phyloP scores from a whole-genome alignment of 2,113 vertebrate species.

The Lanius collurio region DNA sequence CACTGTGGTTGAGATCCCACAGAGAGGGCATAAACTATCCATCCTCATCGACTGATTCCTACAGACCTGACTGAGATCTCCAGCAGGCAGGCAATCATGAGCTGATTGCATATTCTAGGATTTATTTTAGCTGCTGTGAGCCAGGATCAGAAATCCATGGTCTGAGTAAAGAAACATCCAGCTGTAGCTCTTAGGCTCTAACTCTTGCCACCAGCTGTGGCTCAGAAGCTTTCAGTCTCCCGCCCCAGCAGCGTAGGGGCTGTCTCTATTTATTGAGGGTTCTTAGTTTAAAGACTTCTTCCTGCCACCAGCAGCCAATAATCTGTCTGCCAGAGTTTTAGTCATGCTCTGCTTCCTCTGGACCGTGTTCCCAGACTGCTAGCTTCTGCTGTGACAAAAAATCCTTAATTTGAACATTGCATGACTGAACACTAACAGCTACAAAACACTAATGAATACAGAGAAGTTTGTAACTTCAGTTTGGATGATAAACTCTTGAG shows the following conservation, averaged over 20 bases:
- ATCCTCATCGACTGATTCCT: not conserved
- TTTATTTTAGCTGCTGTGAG: not conserved
- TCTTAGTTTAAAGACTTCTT: conserved; percentile 18
- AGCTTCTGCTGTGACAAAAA: conserved; percentile 12
- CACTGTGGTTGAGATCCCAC: not conserved
- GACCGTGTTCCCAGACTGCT: not conserved
- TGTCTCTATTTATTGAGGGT: not conserved
- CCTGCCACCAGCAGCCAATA: not conserved
- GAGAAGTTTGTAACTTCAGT: not conserved
- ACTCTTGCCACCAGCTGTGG: not conserved
- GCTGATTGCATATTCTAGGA: not conserved
- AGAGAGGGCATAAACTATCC: not conserved
- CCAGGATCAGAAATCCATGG: not conserved
- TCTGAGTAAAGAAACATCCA: not conserved
- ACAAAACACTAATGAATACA: not conserved
- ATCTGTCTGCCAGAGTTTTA: not conserved
- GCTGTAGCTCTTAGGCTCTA: not conserved
- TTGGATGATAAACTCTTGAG: not conserved
- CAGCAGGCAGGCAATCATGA: not conserved
- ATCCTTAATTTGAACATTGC: conserved; percentile 11
- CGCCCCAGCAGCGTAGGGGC: not conserved
- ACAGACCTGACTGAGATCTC: not conserved
- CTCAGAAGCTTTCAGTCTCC: not conserved
- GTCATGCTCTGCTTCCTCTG: not conserved
- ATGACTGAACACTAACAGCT: conserved; percentile 21